Conservation (phyloP, 2,113 vertebrate genomes). For the Odocoileus hemionus region DNA sequence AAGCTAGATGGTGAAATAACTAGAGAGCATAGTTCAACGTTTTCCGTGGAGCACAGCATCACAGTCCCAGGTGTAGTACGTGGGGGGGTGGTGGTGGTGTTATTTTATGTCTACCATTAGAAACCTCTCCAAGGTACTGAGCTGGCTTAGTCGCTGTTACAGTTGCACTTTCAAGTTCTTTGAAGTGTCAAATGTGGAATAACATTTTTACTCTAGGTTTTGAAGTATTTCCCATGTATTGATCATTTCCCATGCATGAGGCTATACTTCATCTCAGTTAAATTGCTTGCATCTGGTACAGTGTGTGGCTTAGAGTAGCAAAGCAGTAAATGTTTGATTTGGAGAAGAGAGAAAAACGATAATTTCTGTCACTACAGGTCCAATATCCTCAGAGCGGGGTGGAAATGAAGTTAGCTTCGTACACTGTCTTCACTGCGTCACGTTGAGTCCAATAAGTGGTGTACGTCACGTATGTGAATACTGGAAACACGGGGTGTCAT, state of each 20-base stretch:
- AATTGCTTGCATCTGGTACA: not conserved
- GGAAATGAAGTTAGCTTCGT: not conserved
- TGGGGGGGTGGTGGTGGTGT: not conserved
- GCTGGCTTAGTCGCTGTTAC: not conserved
- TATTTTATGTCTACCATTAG: not conserved
- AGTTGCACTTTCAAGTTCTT: not conserved
- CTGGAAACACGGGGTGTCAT: not conserved
- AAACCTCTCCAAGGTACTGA: constrained; percentile 56
- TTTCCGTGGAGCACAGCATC: not conserved
- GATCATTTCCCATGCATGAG: not conserved
- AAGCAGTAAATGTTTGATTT: not conserved
- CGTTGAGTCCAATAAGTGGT: not conserved
- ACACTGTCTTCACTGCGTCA: not conserved
- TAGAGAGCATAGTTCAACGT: not conserved
- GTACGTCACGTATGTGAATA: not conserved
- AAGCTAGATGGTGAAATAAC: constrained; percentile 8
- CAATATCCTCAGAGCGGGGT: not conserved
- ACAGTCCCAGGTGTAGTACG: not conserved
- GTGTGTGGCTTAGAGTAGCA: not conserved
- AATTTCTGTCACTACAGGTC: not conserved
- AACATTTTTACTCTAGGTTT: not conserved
- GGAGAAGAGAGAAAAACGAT: not conserved
- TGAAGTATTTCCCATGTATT: not conserved
- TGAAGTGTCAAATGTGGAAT: not conserved
- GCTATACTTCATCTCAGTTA: not conserved